phyloP scores from a whole-genome alignment of 2,113 vertebrate species.

The Chloropsis hardwickii region DNA sequence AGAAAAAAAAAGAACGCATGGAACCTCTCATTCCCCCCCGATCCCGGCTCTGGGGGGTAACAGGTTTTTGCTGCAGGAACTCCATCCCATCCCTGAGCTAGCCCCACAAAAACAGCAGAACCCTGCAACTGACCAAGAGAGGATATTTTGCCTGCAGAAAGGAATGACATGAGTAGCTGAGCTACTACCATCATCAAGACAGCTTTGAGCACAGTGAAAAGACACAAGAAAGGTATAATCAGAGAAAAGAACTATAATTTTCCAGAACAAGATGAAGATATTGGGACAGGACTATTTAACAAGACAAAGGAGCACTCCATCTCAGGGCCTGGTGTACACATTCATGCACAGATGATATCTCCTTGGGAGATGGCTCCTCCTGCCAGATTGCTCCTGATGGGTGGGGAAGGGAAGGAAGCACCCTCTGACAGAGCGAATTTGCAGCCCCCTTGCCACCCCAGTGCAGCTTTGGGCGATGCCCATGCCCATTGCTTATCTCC shows the following conservation, averaged over 20 bases:
- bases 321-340: neutral
- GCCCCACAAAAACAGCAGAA: too few species aligned
- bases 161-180: neutral
- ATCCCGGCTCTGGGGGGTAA: too few species aligned
- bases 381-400: neutral
- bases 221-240: conserved; percentile 42
- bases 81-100: too few species aligned
- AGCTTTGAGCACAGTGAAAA: conserved; percentile 29
- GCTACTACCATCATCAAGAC: conserved; percentile 7
- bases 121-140: neutral
- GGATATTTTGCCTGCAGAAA: conserved; percentile 22
- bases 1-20: too few species aligned
- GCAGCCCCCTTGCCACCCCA: fast-evolving
- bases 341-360: neutral
- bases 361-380: neutral
- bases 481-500: neutral
- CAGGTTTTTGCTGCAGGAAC: too few species aligned
- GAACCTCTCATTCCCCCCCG: too few species aligned
- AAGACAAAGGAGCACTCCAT: neutral
- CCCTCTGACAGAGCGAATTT: neutral
- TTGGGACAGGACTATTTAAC: conserved; percentile 11
- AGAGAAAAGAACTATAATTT: conserved; percentile 58
- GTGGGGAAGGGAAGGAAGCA: neutral
- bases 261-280: neutral
- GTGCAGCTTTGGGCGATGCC: fast-evolving